These are phyloP conservation scores for Lottia scabra DNA, from an alignment of 2,888 invertebrate genomes.

Conservation along the genomic window DNA sequence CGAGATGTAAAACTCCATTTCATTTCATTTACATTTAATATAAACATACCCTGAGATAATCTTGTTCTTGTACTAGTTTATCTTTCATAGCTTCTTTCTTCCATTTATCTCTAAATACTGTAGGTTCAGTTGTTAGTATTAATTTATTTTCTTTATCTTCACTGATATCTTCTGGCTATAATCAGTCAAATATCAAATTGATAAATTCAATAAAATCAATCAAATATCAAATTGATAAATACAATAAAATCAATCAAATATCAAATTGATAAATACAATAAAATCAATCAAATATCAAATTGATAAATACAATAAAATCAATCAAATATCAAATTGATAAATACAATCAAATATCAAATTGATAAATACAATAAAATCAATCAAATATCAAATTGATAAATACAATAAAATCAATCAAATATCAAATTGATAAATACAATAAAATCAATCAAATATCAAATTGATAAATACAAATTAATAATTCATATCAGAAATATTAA, in stretches of 20 bases:
- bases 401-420: background rate
- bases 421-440: too few relatives aligned
- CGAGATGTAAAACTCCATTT: too few relatives aligned
- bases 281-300: background rate
- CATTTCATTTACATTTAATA: constrained; percentile 8
- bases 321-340: too few relatives aligned
- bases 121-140: background rate
- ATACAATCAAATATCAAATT: background rate
- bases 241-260: too few relatives aligned
- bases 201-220: too few relatives aligned
- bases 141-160: constrained; percentile 20
- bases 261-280: background rate
- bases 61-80: constrained; percentile 57
- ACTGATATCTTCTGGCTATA: background rate
- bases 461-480: too few relatives aligned
- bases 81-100: constrained; percentile 48
- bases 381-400: too few relatives aligned
- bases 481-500: too few relatives aligned
- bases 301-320: too few relatives aligned
- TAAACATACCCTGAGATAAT: constrained; percentile 58
- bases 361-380: too few relatives aligned
- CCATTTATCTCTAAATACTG: constrained; percentile 20
- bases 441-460: too few relatives aligned
- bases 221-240: too few relatives aligned
- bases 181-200: background rate